A percentile compares a stretch with the other conserved stretches of the same genome.
These are phyloP conservation scores for Gallinago jamesoni DNA, from an alignment of 2,113 vertebrate species.

Conservation along the genomic window DNA sequence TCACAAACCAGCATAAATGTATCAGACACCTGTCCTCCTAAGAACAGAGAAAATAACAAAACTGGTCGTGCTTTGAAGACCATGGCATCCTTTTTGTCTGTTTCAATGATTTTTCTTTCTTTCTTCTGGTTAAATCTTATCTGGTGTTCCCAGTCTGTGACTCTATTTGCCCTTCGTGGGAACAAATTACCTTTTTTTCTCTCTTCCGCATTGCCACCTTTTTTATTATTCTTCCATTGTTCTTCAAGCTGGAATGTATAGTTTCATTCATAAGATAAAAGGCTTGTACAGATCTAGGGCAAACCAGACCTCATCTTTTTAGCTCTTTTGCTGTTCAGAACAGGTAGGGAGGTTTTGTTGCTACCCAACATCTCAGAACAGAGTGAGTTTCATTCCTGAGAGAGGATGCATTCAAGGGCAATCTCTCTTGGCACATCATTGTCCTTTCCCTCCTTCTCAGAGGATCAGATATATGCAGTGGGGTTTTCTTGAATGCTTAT, in stretches of 20 bases:
- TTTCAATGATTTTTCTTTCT: background rate
- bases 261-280: background rate
- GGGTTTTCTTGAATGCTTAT: background rate
- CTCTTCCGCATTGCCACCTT: rapidly evolving
- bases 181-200: background rate
- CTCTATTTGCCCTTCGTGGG: background rate
- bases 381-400: background rate
- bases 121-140: background rate
- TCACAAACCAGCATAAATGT: background rate
- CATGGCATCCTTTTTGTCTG: background rate
- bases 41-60: background rate
- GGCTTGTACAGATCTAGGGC: background rate
- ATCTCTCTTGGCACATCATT: background rate
- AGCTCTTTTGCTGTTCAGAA: background rate
- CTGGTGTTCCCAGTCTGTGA: background rate
- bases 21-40: background rate
- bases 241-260: background rate
- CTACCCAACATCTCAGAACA: background rate
- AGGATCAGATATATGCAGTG: background rate
- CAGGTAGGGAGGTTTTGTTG: background rate
- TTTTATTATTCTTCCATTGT: background rate
- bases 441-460: background rate
- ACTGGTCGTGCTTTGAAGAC: background rate
- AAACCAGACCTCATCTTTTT: background rate
- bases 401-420: background rate